A percentile compares a stretch with the other conserved stretches of the same genome.
Evolutionary conservation across 2,797 vertebrate genomes (phyloP).

Genomic region (Clarias platycephalus): DNA sequence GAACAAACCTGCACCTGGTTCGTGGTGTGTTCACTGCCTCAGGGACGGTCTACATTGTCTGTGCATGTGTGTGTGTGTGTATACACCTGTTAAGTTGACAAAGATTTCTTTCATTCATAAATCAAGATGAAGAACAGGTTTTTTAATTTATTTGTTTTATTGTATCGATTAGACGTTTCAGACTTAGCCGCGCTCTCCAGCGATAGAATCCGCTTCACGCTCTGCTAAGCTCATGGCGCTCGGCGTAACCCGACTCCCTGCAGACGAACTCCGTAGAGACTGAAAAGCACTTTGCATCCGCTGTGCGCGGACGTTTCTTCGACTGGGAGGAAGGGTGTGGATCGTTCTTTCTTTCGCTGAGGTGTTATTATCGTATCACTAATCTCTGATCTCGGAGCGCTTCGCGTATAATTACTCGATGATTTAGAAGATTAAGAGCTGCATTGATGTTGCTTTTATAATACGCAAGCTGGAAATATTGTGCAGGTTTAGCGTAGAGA

Average conservation of each 20-base stretch:
- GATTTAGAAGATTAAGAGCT: background rate
- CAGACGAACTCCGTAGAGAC: background rate
- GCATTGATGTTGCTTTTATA: background rate
- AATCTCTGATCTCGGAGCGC: background rate
- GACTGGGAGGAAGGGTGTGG: background rate
- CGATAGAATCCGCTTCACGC: background rate
- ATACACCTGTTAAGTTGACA: too few species aligned
- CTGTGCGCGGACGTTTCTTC: background rate
- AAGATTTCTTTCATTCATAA: background rate
- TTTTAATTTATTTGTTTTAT: background rate
- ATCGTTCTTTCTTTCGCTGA: background rate
- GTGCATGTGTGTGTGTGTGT: background rate
- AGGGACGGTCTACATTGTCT: background rate
- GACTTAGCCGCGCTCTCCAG: background rate
- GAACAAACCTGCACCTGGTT: background rate
- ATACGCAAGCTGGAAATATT: background rate
- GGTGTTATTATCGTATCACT: background rate
- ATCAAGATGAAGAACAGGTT: background rate
- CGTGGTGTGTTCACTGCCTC: background rate
- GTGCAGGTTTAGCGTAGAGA: background rate
- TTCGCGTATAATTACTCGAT: background rate
- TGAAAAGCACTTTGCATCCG: background rate
- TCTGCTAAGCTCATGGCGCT: background rate
- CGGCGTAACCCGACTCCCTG: conserved; percentile 12
- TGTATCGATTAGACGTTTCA: background rate